A percentile compares a stretch with the other conserved stretches of the same genome.
Conservation (phyloP, 2,113 vertebrate species). For the Stegostoma tigrinum region DNA sequence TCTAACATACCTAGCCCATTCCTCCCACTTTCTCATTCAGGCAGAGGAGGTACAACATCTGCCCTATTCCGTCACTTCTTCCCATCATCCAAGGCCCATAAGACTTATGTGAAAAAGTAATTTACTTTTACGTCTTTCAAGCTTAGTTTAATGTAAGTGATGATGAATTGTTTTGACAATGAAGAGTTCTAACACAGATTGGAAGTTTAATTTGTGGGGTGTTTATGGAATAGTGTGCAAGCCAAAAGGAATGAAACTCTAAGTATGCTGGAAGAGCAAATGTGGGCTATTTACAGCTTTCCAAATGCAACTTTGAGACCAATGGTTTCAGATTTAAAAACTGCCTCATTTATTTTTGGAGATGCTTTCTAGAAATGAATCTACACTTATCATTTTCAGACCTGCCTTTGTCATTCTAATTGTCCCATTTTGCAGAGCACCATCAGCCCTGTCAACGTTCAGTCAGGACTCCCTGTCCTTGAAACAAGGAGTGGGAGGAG, state of each 20-base stretch:
- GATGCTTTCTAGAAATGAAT: too few relatives aligned
- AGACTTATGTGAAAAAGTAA: neutral
- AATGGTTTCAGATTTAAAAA: neutral
- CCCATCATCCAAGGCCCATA: neutral
- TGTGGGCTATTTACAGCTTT: neutral
- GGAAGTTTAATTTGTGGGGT: neutral
- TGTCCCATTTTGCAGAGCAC: too few relatives aligned
- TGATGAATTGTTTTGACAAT: neutral
- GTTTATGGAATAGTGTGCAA: neutral
- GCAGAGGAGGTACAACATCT: neutral
- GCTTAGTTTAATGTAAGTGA: neutral
- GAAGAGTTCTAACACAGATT: neutral
- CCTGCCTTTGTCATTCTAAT: too few relatives aligned
- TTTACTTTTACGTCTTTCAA: neutral
- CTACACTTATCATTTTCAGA: too few relatives aligned
- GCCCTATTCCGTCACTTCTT: neutral
- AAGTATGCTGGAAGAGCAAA: too few relatives aligned
- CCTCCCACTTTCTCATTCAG: neutral
- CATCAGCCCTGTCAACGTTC: too few relatives aligned
- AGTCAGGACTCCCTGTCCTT: too few relatives aligned
- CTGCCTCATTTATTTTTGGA: neutral
- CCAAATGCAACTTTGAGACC: neutral
- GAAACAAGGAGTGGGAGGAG: too few relatives aligned
- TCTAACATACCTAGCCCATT: neutral
- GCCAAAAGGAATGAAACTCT: neutral